These are phyloP conservation scores for Rhyacichthys aspro DNA, from an alignment of 2,797 vertebrate genomes.

Conservation along the genomic window DNA sequence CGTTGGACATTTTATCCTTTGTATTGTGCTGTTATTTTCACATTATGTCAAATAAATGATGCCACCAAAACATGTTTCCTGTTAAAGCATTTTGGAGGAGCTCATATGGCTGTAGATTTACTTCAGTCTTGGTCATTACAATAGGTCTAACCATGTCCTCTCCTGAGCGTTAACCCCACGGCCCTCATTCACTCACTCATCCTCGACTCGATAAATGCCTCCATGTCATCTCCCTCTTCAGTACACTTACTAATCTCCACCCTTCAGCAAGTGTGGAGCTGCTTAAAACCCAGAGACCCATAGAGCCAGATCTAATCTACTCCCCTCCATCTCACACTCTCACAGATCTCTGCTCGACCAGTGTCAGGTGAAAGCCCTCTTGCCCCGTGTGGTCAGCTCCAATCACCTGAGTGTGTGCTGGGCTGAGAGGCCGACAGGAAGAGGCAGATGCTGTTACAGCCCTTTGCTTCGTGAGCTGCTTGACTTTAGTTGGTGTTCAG, in stretches of 20 bases:
- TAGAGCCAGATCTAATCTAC: conserved; percentile 44
- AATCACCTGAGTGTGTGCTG: conserved; percentile 35
- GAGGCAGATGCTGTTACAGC: background rate
- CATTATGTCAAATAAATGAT: too few species aligned
- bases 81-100: background rate
- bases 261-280: conserved; percentile 18
- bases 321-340: conserved; percentile 35
- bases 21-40: too few species aligned
- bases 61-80: too few species aligned
- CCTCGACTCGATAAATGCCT: conserved; percentile 35
- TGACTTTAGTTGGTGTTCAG: background rate
- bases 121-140: conserved; percentile 3
- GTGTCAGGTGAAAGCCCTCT: conserved; percentile 46
- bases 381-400: conserved; percentile 49
- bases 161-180: conserved; percentile 32
- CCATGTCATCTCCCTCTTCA: conserved; percentile 31
- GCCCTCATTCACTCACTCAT: conserved; percentile 39
- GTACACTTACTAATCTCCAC: conserved; percentile 13
- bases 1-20: too few species aligned
- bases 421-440: background rate
- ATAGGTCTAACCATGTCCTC: conserved; percentile 28
- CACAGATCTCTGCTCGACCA: conserved; percentile 39
- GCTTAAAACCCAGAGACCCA: conserved; percentile 24
- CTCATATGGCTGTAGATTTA: conserved; percentile 20
- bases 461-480: background rate